Base-by-base conservation (phyloP, 2,888 invertebrate genomes). In the Boloria euphrosyne region DNA sequence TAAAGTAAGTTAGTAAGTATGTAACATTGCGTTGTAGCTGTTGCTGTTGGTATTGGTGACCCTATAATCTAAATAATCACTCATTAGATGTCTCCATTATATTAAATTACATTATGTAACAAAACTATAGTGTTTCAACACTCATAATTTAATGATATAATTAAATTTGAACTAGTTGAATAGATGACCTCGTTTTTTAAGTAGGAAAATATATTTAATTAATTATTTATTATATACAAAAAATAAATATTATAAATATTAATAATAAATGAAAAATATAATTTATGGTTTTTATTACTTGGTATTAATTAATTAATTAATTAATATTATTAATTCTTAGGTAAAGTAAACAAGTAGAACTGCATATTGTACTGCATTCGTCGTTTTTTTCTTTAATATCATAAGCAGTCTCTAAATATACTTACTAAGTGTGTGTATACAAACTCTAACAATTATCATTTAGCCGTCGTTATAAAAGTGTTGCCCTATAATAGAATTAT, bases 51-150 rank as follows among this genome's bases (percentile, higher is more conserved):
- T 51, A 51, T 31, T 62, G 38, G 54, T 62, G 54, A 31, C 54
- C 31, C 38, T 54, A 38, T 52, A 47, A 31, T 17, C 53, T 54
- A 52, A 61, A 61, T 52, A 18, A 54, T 62, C 47, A 47, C 31
- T 62, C 38, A 54, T 62, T 38, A 49, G 14, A 46, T 52, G 38
- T 54, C 51, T 63, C 63, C 50, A 50, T 50, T 43, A 50, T 49
- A 49, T 53, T 22, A 43, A 43, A 17, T 55, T 50, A 31, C 5
- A 47, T 58, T 27, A 58, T 47, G 58, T 58, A 47, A 47, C 46
- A n/a, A n/a, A n/a, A 17, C 6, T 27, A 27, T 49, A 58, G 16
- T 49, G 58, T 47, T 58, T 16, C 47, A 27, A 47, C 7, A 47
- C 13, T 31, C 27, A 49, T 58, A 47, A 47, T 46, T 58, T 7